A percentile compares a stretch with the other conserved stretches of the same genome.
These are phyloP conservation scores for Leptinotarsa haldemani DNA, from an alignment of 2,888 invertebrate genomes.

Conservation along the genomic window DNA sequence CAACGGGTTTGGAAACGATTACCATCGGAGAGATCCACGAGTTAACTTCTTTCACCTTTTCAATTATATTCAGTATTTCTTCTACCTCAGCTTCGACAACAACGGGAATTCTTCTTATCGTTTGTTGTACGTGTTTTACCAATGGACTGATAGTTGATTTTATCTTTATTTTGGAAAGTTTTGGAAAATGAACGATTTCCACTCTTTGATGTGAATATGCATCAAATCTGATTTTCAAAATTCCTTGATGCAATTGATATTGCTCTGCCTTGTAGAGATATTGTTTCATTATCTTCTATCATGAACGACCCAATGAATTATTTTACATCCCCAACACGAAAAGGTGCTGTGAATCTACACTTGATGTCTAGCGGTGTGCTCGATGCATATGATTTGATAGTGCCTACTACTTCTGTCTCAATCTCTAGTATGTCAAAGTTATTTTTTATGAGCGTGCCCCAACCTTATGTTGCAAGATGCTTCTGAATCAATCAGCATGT, in stretches of 20 bases:
- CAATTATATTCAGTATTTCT: slow-evolving; percentile 54
- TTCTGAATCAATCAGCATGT: no score
- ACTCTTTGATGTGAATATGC: slow-evolving; percentile 4
- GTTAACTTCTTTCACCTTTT: slow-evolving; percentile 53
- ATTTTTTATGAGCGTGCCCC: not conserved
- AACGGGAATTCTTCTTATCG: not conserved
- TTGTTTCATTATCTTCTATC: slow-evolving; percentile 23
- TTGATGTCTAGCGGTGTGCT: slow-evolving; percentile 13
- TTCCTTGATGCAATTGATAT: slow-evolving; percentile 21
- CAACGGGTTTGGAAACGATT: slow-evolving; percentile 42
- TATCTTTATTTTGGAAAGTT: slow-evolving; percentile 15
- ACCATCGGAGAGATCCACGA: slow-evolving; percentile 57
- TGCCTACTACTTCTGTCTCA: slow-evolving; percentile 16
- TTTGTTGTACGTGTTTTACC: slow-evolving; percentile 4
- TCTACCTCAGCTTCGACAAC: slow-evolving; percentile 29
- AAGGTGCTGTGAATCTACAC: slow-evolving; percentile 26
- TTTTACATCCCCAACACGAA: slow-evolving; percentile 18
- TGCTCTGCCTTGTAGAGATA: slow-evolving; percentile 28
- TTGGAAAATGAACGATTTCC: slow-evolving; percentile 15
- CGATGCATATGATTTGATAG: slow-evolving; percentile 24
- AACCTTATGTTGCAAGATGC: no score
- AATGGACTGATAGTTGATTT: slow-evolving; percentile 10
- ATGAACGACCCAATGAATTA: slow-evolving; percentile 24
- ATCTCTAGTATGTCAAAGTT: slow-evolving; percentile 11
- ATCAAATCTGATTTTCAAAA: slow-evolving; percentile 27